Conservation (phyloP, 2,797 vertebrate species). For the Scolopax bukidnonensis region DNA sequence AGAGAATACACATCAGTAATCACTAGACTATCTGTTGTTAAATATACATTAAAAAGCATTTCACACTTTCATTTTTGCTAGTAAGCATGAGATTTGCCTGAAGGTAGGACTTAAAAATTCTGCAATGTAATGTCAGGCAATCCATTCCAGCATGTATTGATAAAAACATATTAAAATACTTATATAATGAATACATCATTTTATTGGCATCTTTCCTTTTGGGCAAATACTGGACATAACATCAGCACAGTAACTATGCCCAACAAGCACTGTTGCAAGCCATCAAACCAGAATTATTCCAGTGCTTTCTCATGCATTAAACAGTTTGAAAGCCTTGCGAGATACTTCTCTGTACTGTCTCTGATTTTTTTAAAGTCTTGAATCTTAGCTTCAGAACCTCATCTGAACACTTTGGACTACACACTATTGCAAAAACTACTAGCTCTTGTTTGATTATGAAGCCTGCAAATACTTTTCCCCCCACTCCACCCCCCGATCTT, state of each 20-base stretch:
- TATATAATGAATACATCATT: constrained; percentile 74
- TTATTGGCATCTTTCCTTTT: constrained; percentile 57
- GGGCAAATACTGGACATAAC: constrained; percentile 34
- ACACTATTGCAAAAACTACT: neutral
- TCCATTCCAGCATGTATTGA: constrained; percentile 81
- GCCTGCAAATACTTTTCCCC: neutral
- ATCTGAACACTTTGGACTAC: neutral
- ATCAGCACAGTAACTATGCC: constrained; percentile 20
- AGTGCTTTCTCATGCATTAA: constrained; percentile 5
- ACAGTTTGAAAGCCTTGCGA: neutral
- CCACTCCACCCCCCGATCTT: neutral
- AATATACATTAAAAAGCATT: constrained; percentile 99
- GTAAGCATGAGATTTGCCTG: constrained; percentile 91
- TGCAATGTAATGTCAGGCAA: constrained; percentile 84
- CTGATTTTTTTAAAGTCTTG: constrained; percentile 5
- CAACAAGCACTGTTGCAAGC: constrained; percentile 20
- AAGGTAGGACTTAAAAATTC: constrained; percentile 94
- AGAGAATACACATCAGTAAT: constrained; percentile 95
- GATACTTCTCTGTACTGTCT: neutral
- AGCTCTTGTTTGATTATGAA: neutral
- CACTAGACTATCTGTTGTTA: constrained; percentile 95
- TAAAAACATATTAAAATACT: constrained; percentile 75
- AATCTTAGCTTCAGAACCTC: neutral
- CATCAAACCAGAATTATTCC: constrained; percentile 9
- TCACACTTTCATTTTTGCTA: constrained; percentile 95